A percentile compares a stretch with the other conserved stretches of the same genome.
phyloP scores from a whole-genome alignment of 2,113 vertebrate species.

The Pandion haliaetus region DNA sequence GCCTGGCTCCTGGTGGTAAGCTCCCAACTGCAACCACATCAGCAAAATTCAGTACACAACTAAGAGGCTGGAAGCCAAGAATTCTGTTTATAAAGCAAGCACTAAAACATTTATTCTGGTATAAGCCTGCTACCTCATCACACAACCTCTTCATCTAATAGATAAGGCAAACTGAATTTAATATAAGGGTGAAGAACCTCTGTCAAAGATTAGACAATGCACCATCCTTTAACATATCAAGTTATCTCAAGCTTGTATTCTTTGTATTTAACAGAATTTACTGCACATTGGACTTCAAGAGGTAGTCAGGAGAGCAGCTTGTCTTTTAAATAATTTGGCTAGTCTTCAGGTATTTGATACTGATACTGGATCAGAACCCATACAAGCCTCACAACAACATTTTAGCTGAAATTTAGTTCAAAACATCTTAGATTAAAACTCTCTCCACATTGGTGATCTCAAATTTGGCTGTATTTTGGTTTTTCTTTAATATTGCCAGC shows the following conservation, averaged over 20 bases:
- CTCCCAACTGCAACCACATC: not conserved
- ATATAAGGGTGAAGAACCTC: not conserved
- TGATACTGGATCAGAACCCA: not conserved
- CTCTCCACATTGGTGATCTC: not conserved
- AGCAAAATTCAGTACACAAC: not conserved
- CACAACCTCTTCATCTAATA: not conserved
- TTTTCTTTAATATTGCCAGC: not conserved
- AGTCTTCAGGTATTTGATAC: not conserved
- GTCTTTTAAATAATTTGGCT: not conserved
- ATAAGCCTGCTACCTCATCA: not conserved
- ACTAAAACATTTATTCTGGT: not conserved
- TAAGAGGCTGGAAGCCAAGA: not conserved
- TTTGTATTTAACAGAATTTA: not conserved
- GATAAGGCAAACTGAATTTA: not conserved
- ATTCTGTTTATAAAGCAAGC: not conserved
- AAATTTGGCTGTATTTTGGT: not conserved
- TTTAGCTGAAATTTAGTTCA: not conserved
- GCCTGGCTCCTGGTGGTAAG: not conserved
- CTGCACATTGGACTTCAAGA: not conserved
- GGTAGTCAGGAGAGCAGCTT: not conserved
- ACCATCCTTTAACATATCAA: not conserved
- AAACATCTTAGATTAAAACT: not conserved
- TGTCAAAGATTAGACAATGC: not conserved
- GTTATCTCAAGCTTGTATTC: not conserved
- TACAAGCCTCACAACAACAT: not conserved